Conservation (phyloP, 2,113 vertebrate species). For the Carettochelys insculpta region DNA sequence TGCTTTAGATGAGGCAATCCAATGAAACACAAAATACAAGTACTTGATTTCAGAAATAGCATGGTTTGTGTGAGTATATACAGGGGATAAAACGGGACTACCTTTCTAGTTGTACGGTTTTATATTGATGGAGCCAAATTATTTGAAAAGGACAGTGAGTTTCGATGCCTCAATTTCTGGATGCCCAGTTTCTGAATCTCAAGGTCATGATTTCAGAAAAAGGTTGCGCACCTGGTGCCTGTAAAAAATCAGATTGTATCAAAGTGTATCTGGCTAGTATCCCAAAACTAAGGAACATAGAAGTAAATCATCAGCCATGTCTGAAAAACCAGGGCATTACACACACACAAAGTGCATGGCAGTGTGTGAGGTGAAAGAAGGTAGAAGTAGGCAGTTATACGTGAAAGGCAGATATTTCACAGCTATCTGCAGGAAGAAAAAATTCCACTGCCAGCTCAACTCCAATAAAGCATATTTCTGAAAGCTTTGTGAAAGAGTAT, state of each 20-base stretch:
- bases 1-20: not conserved
- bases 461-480: slow-evolving; percentile 47
- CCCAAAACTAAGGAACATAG: not conserved
- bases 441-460: not conserved
- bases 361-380: slow-evolving; percentile 45
- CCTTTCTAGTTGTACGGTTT: accelerated
- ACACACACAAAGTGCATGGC: not conserved
- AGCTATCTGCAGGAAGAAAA: slow-evolving; percentile 34
- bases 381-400: slow-evolving; percentile 3
- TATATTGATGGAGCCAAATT: not conserved
- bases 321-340: not conserved
- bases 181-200: not conserved
- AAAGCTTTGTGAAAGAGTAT: slow-evolving; percentile 64
- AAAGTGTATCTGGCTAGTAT: not conserved
- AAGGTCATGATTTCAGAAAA: not conserved
- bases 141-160: accelerated
- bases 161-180: not conserved
- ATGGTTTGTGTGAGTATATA: accelerated
- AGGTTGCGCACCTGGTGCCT: not conserved
- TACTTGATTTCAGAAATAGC: not conserved
- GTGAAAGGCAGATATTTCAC: slow-evolving; percentile 42
- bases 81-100: not conserved
- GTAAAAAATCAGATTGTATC: not conserved
- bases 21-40: not conserved
- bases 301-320: not conserved